Evolutionary conservation across 2,113 vertebrate genomes (phyloP).

Genomic region (Erythrocercus mccallii): DNA sequence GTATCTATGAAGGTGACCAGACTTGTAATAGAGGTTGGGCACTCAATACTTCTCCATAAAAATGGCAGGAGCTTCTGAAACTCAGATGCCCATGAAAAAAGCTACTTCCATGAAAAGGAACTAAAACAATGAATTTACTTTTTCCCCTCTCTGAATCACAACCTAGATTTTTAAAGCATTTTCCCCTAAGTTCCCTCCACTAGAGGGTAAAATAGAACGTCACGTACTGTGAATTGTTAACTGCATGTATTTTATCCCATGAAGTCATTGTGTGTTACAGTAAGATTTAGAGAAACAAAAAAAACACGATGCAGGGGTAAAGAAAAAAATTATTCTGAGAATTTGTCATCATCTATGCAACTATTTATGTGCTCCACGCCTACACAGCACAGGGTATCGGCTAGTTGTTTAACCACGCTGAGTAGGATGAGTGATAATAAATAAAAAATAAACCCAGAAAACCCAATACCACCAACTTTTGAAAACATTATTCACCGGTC

Average conservation of each 20-base stretch:
- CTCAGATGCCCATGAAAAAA: background rate
- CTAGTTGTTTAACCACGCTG: background rate
- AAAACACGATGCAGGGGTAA: background rate
- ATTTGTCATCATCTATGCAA: background rate
- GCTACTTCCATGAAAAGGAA: background rate
- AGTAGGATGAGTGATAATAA: background rate
- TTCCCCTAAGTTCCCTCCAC: background rate
- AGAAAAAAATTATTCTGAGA: background rate
- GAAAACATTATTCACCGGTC: background rate
- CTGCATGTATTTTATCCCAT: background rate
- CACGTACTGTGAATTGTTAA: background rate
- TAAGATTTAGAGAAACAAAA: background rate
- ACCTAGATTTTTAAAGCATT: no score
- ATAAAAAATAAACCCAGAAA: background rate
- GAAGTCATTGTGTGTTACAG: background rate
- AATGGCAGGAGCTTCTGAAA: background rate
- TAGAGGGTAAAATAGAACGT: background rate
- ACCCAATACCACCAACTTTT: background rate
- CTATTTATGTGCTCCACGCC: background rate
- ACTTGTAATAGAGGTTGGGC: background rate
- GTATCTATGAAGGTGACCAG: background rate
- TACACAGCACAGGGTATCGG: background rate
- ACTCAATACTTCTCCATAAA: background rate
- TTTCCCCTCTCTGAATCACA: no score
- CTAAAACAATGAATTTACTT: background rate